phyloP scores from a whole-genome alignment of 1,140 invertebrate species.

The Oreohelix idahoensis region DNA sequence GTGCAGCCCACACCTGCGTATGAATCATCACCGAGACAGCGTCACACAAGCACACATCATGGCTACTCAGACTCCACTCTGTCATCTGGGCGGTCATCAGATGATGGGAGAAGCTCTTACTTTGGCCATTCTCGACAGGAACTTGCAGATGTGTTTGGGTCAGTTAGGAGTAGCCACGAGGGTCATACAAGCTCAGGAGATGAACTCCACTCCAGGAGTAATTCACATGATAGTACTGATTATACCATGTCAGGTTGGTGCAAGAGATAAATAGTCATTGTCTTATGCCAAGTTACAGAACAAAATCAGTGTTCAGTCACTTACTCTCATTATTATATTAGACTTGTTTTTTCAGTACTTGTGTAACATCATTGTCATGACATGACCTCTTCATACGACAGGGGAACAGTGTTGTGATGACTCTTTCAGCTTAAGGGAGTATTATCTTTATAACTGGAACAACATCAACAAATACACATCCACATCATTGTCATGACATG shows the following conservation, averaged over 20 bases:
- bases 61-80: slow-evolving; percentile 63
- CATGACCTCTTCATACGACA: too few relatives aligned
- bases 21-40: slow-evolving; percentile 24
- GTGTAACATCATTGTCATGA: too few relatives aligned
- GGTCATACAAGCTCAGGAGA: slow-evolving; percentile 58
- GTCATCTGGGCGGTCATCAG: slow-evolving; percentile 53
- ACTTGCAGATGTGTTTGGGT: slow-evolving; percentile 45
- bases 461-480: too few relatives aligned
- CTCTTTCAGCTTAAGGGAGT: too few relatives aligned
- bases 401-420: too few relatives aligned
- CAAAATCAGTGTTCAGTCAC: too few relatives aligned
- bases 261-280: too few relatives aligned
- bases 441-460: too few relatives aligned
- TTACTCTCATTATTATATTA: too few relatives aligned
- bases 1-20: background rate
- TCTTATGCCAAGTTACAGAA: too few relatives aligned
- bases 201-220: slow-evolving; percentile 57
- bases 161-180: slow-evolving; percentile 47
- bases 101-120: slow-evolving; percentile 52
- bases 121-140: slow-evolving; percentile 46
- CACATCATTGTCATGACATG: too few relatives aligned
- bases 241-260: slow-evolving; percentile 58
- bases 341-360: too few relatives aligned
- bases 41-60: slow-evolving; percentile 42
- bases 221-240: slow-evolving; percentile 65